These are phyloP conservation scores for Mythimna albipuncta DNA, from an alignment of 2,888 invertebrate genomes.

Conservation along the genomic window DNA sequence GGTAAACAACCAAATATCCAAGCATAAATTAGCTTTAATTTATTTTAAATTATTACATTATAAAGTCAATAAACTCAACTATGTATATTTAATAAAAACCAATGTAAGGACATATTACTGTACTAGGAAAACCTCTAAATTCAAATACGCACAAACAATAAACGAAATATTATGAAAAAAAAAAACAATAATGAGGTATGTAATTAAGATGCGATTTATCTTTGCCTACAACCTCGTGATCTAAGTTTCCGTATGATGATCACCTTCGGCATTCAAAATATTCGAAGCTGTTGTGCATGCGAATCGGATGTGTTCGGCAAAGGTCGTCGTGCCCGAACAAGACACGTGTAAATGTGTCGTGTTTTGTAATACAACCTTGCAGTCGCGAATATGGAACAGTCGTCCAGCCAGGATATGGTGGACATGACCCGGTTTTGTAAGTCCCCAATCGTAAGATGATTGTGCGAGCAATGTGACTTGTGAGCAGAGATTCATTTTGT, in stretches of 20 bases:
- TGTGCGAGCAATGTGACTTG: constrained; percentile 25
- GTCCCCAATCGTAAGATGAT: constrained; percentile 52
- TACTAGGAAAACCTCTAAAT: constrained; percentile 34
- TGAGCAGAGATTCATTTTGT: constrained; percentile 10
- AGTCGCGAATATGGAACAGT: constrained; percentile 83
- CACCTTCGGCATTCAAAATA: constrained; percentile 84
- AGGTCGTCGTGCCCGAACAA: constrained; percentile 79
- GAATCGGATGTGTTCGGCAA: constrained; percentile 88
- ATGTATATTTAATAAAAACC: neutral
- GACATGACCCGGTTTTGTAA: constrained; percentile 65
- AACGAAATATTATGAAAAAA: constrained; percentile 7
- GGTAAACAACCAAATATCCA: constrained; percentile 13
- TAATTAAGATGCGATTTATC: constrained; percentile 49
- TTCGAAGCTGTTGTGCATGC: constrained; percentile 82
- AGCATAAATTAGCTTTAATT: constrained; percentile 1
- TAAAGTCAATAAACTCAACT: constrained; percentile 13
- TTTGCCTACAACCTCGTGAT: constrained; percentile 49
- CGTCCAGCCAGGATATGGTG: constrained; percentile 65
- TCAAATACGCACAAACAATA: constrained; percentile 37
- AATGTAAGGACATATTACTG: constrained; percentile 7
- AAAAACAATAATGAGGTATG: constrained; percentile 29
- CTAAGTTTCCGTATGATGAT: constrained; percentile 78
- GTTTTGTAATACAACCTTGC: constrained; percentile 88
- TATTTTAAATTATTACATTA: constrained; percentile 10
- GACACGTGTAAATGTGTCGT: constrained; percentile 80